Percentiles rank a stretch among this genome's conserved stretches.
These are phyloP conservation scores for Drosophila mettleri DNA, from an alignment of 2,888 invertebrate genomes.

Conservation along the genomic window DNA sequence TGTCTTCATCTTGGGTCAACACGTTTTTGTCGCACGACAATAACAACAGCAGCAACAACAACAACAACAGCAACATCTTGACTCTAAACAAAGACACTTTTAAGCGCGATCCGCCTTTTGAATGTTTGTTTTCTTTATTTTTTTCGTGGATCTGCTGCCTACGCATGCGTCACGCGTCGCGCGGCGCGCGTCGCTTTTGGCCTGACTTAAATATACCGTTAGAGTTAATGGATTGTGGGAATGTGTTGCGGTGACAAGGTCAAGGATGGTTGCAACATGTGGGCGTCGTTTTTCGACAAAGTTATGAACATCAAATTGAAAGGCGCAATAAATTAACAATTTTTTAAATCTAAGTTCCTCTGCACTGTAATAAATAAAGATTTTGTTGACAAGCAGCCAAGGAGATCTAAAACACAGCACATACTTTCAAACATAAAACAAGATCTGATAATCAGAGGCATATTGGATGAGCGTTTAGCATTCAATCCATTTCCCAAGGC, in stretches of 20 bases:
- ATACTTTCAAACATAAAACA: slow-evolving; percentile 9
- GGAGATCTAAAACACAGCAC: neutral
- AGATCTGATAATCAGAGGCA: neutral
- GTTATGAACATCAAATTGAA: slow-evolving; percentile 12
- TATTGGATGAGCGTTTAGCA: neutral
- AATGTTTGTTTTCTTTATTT: slow-evolving; percentile 23
- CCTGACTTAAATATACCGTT: slow-evolving; percentile 52
- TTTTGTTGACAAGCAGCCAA: slow-evolving; percentile 16
- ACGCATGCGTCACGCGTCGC: slow-evolving; percentile 49
- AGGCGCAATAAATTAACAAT: slow-evolving; percentile 11
- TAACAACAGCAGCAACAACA: slow-evolving; percentile 12
- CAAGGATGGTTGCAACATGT: slow-evolving; percentile 58
- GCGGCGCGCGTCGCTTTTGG: slow-evolving; percentile 35
- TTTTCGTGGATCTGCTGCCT: slow-evolving; percentile 40
- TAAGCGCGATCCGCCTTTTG: slow-evolving; percentile 48
- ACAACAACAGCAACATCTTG: slow-evolving; percentile 18
- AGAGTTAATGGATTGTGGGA: slow-evolving; percentile 61
- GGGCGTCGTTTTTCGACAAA: slow-evolving; percentile 17
- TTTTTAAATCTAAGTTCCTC: neutral
- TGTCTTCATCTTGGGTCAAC: slow-evolving; percentile 36
- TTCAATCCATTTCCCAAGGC: neutral
- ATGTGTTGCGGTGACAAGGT: slow-evolving; percentile 61
- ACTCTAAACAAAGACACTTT: slow-evolving; percentile 59
- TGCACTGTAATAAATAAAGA: slow-evolving; percentile 7
- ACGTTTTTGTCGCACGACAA: slow-evolving; percentile 46